Conservation (phyloP, 1,140 invertebrate genomes). For the Eulimnadia texana region DNA sequence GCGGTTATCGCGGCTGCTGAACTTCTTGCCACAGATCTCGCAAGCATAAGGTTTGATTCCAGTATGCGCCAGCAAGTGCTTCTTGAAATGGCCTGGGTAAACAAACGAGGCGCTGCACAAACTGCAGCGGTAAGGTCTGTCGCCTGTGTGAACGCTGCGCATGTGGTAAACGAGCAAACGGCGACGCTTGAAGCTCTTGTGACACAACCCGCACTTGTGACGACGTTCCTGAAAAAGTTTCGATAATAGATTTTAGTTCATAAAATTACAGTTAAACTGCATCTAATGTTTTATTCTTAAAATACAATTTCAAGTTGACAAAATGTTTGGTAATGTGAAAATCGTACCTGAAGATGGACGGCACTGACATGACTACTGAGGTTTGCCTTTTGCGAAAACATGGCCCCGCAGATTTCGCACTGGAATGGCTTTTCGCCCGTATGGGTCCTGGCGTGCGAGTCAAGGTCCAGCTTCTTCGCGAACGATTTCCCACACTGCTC, state of each 20-base stretch:
- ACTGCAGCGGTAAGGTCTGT: slow-evolving; percentile 56
- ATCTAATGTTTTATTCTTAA: no score
- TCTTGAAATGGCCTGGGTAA: slow-evolving; percentile 69
- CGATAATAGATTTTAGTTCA: no score
- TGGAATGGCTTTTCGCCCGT: slow-evolving; percentile 18
- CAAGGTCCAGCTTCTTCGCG: not conserved
- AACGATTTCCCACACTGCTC: slow-evolving; percentile 11
- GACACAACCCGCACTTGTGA: slow-evolving; percentile 32
- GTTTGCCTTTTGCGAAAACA: slow-evolving; percentile 13
- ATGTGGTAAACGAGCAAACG: slow-evolving; percentile 63
- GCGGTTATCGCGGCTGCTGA: slow-evolving; percentile 65
- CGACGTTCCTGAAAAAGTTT: not conserved
- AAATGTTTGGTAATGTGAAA: no score
- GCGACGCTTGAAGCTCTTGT: slow-evolving; percentile 55
- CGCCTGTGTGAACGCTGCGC: slow-evolving; percentile 61
- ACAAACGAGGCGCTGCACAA: slow-evolving; percentile 60
- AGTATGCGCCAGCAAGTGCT: slow-evolving; percentile 61
- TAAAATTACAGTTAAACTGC: no score
- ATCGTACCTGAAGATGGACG: slow-evolving; percentile 14
- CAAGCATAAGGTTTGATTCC: slow-evolving; percentile 63
- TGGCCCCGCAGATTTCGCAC: slow-evolving; percentile 15
- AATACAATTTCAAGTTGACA: no score
- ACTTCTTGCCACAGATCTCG: slow-evolving; percentile 72
- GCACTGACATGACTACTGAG: slow-evolving; percentile 10
- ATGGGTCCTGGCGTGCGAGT: slow-evolving; percentile 14